Evolutionary conservation across 2,888 invertebrate species (phyloP).

Genomic region (Eubasilissa splendida): DNA sequence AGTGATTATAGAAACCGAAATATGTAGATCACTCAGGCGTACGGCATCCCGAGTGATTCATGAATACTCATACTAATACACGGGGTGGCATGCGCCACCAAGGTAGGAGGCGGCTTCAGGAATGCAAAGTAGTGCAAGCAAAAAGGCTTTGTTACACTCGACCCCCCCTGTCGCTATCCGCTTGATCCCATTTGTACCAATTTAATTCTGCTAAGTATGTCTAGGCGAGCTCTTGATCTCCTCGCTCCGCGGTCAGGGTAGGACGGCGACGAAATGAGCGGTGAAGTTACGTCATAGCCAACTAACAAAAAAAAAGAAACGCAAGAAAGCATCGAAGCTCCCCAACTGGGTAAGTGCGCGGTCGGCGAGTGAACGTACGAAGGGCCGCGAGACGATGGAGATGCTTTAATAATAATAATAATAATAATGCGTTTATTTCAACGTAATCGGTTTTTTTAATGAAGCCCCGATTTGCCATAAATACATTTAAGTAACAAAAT

Average conservation of each 20-base stretch:
- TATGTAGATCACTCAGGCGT: too few species aligned
- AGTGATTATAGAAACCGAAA: too few species aligned
- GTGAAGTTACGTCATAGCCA: conserved; percentile 25
- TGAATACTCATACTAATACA: too few species aligned
- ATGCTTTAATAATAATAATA: too few species aligned
- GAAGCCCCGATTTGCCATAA: too few species aligned
- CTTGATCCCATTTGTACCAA: conserved; percentile 47
- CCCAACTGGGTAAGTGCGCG: conserved; percentile 24
- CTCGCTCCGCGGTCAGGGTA: conserved; percentile 35
- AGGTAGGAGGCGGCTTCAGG: too few species aligned
- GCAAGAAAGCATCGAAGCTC: conserved; percentile 4
- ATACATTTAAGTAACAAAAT: too few species aligned
- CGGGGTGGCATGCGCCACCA: too few species aligned
- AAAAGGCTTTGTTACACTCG: conserved; percentile 30
- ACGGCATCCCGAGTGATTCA: too few species aligned
- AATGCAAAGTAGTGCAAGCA: background rate
- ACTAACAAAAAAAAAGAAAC: conserved; percentile 32
- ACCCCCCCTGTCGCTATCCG: background rate
- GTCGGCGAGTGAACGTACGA: background rate
- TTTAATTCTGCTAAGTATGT: conserved; percentile 53
- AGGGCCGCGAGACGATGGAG: too few species aligned
- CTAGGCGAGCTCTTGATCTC: conserved; percentile 44
- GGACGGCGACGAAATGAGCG: background rate
- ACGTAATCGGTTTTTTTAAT: too few species aligned
- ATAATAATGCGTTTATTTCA: too few species aligned